These are phyloP conservation scores for Pyralis farinalis DNA, from an alignment of 2,888 invertebrate species.

Conservation along the genomic window DNA sequence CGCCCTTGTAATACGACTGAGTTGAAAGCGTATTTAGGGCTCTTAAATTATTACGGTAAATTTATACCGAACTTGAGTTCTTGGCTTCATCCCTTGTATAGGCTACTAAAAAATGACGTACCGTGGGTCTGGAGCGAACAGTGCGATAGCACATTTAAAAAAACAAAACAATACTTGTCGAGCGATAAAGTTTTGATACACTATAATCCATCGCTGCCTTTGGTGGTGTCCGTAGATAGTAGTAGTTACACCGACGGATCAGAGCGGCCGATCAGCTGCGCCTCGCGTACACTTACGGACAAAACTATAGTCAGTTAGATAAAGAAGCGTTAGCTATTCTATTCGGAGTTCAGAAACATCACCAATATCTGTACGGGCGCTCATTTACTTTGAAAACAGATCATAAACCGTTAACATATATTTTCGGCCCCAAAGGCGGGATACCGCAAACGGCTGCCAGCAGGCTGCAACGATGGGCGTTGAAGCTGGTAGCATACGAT, in stretches of 20 bases:
- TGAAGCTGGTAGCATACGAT: conserved; percentile 3
- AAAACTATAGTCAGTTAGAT: background rate
- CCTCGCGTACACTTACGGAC: conserved; percentile 1
- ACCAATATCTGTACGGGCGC: conserved; percentile 1
- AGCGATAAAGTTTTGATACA: background rate
- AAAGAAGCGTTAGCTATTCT: conserved; percentile 7
- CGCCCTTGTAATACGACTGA: conserved; percentile 15
- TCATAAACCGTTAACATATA: background rate
- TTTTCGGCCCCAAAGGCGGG: background rate
- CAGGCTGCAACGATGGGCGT: conserved; percentile 1
- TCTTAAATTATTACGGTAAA: conserved; percentile 21
- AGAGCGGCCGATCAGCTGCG: conserved; percentile 3
- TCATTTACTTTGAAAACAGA: background rate
- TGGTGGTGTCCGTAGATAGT: background rate
- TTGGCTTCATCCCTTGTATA: conserved; percentile 20
- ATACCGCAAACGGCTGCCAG: background rate
- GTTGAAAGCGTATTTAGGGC: conserved; percentile 20
- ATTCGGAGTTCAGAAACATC: conserved; percentile 2
- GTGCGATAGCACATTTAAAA: conserved; percentile 15
- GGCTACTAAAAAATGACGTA: conserved; percentile 12
- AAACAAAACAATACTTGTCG: too few relatives aligned
- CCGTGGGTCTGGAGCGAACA: conserved; percentile 14
- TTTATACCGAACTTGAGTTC: conserved; percentile 19
- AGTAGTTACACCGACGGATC: background rate
- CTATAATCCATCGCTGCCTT: background rate